A percentile compares a stretch with the other conserved stretches of the same genome.
phyloP scores from a whole-genome alignment of 2,888 invertebrate species.

The Lottia gigantea region DNA sequence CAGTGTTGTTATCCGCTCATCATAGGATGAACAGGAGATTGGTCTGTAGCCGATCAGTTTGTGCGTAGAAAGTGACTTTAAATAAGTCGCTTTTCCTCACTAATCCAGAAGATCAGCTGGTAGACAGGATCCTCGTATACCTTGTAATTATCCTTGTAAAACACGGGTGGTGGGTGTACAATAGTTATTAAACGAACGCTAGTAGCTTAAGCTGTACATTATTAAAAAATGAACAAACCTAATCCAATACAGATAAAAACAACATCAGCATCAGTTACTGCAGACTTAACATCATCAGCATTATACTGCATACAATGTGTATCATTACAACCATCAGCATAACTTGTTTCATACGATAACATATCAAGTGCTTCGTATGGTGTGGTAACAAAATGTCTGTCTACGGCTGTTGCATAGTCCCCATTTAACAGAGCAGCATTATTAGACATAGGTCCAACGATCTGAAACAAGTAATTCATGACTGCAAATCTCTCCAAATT shows the following conservation, averaged over 20 bases:
- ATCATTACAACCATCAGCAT: conserved; percentile 51
- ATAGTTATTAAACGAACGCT: too few relatives aligned
- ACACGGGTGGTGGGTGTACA: too few relatives aligned
- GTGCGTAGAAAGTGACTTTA: too few relatives aligned
- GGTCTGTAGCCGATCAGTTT: too few relatives aligned
- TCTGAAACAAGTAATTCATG: conserved; percentile 40
- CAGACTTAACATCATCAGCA: conserved; percentile 31
- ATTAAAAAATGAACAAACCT: conserved; percentile 33
- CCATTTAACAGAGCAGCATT: conserved; percentile 56
- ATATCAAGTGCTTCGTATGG: conserved; percentile 45
- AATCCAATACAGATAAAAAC: conserved; percentile 61
- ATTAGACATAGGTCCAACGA: conserved; percentile 63
- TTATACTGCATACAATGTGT: conserved; percentile 50
- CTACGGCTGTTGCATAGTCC: conserved; percentile 52
- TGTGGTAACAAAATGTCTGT: conserved; percentile 45
- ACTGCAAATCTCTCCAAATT: too few relatives aligned
- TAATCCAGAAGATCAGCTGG: too few relatives aligned
- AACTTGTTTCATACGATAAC: conserved; percentile 34
- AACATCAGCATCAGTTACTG: conserved; percentile 48
- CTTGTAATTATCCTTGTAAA: too few relatives aligned
- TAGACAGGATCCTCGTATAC: too few relatives aligned
- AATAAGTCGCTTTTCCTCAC: too few relatives aligned
- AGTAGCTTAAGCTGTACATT: too few relatives aligned
- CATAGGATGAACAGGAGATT: too few relatives aligned
- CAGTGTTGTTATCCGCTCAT: too few relatives aligned